Conservation (phyloP, 2,113 vertebrate genomes). For the Nesogale talazaci region DNA sequence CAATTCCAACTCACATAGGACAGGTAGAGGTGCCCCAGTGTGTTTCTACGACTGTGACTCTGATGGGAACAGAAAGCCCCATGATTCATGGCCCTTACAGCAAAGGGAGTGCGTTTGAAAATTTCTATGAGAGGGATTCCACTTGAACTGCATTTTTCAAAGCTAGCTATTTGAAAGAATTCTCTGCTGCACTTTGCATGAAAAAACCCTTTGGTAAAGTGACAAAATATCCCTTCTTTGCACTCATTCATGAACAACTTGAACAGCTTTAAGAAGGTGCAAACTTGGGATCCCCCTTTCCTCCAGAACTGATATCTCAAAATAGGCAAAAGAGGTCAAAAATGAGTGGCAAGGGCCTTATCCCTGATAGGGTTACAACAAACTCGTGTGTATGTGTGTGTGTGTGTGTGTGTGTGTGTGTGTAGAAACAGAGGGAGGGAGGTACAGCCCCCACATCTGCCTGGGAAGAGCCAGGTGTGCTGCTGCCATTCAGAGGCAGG, state of each 20-base stretch:
- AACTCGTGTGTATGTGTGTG: background rate
- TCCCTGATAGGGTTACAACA: background rate
- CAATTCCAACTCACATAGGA: too few relatives aligned
- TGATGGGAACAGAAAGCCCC: too few relatives aligned
- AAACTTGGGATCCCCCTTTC: background rate
- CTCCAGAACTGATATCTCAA: background rate
- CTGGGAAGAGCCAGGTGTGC: background rate
- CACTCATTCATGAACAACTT: background rate
- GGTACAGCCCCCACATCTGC: background rate
- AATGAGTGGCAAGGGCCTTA: background rate
- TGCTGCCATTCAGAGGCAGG: background rate
- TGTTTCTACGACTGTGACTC: too few relatives aligned
- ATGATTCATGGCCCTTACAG: too few relatives aligned
- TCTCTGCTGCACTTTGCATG: background rate
- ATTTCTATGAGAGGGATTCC: background rate
- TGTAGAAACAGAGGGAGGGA: background rate
- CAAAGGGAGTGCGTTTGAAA: too few relatives aligned
- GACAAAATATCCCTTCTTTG: rapidly evolving
- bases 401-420: too few relatives aligned
- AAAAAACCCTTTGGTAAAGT: background rate
- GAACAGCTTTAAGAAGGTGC: background rate
- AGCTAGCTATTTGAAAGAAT: background rate
- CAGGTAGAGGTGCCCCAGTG: too few relatives aligned
- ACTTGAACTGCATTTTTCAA: background rate
- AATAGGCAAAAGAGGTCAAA: background rate